Base-by-base conservation (phyloP, 2,888 invertebrate species). In the Eupithecia centaureata region DNA sequence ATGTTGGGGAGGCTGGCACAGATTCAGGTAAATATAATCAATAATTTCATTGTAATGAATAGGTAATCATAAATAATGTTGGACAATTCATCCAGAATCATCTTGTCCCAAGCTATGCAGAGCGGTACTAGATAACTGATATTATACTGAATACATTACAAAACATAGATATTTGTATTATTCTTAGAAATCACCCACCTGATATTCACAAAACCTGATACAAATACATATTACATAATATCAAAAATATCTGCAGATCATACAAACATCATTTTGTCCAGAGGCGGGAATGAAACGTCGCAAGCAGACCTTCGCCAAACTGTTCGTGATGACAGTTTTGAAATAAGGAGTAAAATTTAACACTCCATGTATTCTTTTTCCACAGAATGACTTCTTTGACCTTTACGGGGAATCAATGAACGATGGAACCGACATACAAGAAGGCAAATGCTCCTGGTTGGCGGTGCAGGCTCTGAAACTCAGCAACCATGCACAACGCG, bases 361-460 rank as follows among this genome's bases (percentile, higher is more conserved):
- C n/a, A n/a, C n/a, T 42, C 18, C 18, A 18, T 42, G 18, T 18
- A 18, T 42, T 18, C 18, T 12, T 12, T 42, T 42, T 54, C 13
- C 5, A 15, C 86, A 95, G 94, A 96, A 97, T 83, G 97, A 98
- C 84, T 97, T 95, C 85, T 88, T 97, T 51, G 98, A 98, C 84
- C 97, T 97, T 80, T 99, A 95, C 85, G 98, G 97, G 0, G 83
- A 81, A 64, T 64, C 73, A 0, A 27, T 83, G 0, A 86, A 86
- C 73, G 76, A 71, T 0, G 85, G 86, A 0, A 86, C 84, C 2
- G 87, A 88, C 66, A 89, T 89, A 3, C 85, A 86, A 68, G 97
- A 98, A 81, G 98, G 98, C 42, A 99, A 99, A 88, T 99, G 98
- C 84, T 95, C 97, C 0, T 99, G 99, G 99, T 89, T 98, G 52